These are phyloP conservation scores for Benthosema pterotum DNA, from an alignment of 2,797 vertebrate species.

Conservation along the genomic window DNA sequence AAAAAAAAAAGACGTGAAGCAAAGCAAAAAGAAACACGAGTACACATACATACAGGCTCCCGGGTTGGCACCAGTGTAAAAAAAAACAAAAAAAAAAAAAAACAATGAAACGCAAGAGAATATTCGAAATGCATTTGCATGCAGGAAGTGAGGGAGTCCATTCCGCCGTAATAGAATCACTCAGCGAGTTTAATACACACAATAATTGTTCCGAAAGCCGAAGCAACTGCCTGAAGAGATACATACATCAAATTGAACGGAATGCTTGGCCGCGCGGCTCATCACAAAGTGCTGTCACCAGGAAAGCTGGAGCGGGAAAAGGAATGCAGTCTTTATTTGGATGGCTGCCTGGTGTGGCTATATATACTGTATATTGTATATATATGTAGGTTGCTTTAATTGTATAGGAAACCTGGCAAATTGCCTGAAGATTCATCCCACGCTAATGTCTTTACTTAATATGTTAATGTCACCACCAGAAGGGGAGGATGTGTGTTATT, in stretches of 20 bases:
- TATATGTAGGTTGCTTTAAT: conserved; percentile 46
- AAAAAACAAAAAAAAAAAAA: too few relatives aligned
- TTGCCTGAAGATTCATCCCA: conserved; percentile 43
- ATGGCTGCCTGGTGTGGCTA: conserved; percentile 27
- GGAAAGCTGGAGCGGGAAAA: conserved; percentile 30
- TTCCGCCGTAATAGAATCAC: not conserved
- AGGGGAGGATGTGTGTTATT: not conserved
- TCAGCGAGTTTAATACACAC: conserved; percentile 1
- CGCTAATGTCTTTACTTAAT: conserved; percentile 44
- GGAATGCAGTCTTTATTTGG: conserved; percentile 26
- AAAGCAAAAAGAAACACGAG: too few relatives aligned
- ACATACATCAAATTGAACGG: conserved; percentile 30
- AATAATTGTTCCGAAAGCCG: conserved; percentile 28
- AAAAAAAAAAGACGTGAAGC: too few relatives aligned
- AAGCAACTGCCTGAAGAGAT: conserved; percentile 22
- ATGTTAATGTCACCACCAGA: conserved; percentile 44
- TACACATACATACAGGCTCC: too few relatives aligned
- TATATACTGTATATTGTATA: too few relatives aligned
- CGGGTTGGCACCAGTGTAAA: too few relatives aligned
- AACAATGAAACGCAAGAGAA: too few relatives aligned
- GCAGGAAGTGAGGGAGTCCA: not conserved
- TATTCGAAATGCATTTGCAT: too few relatives aligned
- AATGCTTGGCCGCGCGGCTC: conserved; percentile 15
- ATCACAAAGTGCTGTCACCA: conserved; percentile 31
- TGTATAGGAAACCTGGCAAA: conserved; percentile 49